Percentiles rank a stretch among this genome's conserved stretches.
phyloP scores from a whole-genome alignment of 2,113 vertebrate genomes.

The Barnardius zonarius region DNA sequence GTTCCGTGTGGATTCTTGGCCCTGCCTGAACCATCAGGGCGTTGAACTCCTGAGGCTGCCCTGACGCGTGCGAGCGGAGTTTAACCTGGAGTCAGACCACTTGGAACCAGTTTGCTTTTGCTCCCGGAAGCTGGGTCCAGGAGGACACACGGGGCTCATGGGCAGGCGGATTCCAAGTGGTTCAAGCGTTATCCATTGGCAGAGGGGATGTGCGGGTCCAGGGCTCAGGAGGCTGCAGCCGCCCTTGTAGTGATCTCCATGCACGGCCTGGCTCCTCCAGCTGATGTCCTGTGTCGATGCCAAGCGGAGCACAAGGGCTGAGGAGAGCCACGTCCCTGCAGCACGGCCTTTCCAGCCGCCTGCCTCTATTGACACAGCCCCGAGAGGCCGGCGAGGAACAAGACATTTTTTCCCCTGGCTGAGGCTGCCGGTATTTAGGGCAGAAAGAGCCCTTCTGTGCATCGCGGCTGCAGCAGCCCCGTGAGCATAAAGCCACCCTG shows the following conservation, averaged over 20 bases:
- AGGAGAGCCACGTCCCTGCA: not conserved
- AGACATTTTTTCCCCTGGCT: slow-evolving; percentile 16
- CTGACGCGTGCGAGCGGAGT: not conserved
- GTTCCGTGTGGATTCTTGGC: not conserved
- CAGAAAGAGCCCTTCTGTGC: slow-evolving; percentile 26
- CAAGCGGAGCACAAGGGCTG: not conserved
- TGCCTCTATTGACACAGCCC: slow-evolving; percentile 13
- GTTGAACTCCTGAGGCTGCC: not conserved
- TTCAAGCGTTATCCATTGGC: too few relatives aligned
- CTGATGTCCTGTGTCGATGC: not conserved
- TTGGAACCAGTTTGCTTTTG: not conserved
- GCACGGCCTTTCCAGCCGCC: not conserved
- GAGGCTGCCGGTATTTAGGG: not conserved
- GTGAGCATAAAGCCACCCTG: slow-evolving; percentile 8
- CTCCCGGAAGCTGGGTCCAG: not conserved
- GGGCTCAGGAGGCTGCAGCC: not conserved
- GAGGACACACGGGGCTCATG: not conserved
- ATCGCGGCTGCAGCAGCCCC: not conserved
- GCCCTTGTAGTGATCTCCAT: not conserved
- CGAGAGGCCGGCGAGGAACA: not conserved
- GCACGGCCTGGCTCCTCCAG: not conserved
- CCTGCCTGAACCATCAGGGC: not conserved
- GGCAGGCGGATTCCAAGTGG: not conserved
- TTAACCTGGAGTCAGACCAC: not conserved
- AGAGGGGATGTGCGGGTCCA: not conserved